Evolutionary conservation across 2,797 vertebrate species (phyloP).

Genomic region (Sus cebifrons): DNA sequence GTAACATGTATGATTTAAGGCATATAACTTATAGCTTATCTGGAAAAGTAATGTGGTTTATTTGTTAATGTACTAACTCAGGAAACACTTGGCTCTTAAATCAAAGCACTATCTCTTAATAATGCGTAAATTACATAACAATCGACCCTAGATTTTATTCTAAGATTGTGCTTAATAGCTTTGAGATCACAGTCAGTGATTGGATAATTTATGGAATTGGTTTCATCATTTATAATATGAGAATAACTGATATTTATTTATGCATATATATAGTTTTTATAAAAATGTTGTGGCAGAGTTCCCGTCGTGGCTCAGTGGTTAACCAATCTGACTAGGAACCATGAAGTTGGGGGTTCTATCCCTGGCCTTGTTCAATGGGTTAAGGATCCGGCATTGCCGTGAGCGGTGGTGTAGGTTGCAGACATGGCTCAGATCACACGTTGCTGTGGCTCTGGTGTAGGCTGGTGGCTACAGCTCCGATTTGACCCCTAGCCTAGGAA

Average conservation of each 20-base stretch:
- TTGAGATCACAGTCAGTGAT: background rate
- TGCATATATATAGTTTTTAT: background rate
- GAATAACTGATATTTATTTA: background rate
- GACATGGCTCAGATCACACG: too few relatives aligned
- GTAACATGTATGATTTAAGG: background rate
- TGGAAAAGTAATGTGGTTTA: background rate
- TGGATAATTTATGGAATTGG: background rate
- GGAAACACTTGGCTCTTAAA: background rate
- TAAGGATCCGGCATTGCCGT: too few relatives aligned
- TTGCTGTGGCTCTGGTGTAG: too few relatives aligned
- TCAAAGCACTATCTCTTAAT: background rate
- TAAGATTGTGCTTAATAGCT: background rate
- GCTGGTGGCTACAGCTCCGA: too few relatives aligned
- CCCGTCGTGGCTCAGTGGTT: too few relatives aligned
- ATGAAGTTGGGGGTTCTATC: too few relatives aligned
- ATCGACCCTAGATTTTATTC: background rate
- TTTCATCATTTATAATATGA: conserved; percentile 18
- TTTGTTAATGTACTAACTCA: background rate
- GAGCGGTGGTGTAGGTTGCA: too few relatives aligned
- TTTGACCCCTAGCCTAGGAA: too few relatives aligned
- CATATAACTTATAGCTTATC: background rate
- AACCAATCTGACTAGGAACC: too few relatives aligned
- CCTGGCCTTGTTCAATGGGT: too few relatives aligned
- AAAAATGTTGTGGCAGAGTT: background rate
- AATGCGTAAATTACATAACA: background rate